Base-by-base conservation (phyloP, 1,140 invertebrate species). In the Calosoma granatense region DNA sequence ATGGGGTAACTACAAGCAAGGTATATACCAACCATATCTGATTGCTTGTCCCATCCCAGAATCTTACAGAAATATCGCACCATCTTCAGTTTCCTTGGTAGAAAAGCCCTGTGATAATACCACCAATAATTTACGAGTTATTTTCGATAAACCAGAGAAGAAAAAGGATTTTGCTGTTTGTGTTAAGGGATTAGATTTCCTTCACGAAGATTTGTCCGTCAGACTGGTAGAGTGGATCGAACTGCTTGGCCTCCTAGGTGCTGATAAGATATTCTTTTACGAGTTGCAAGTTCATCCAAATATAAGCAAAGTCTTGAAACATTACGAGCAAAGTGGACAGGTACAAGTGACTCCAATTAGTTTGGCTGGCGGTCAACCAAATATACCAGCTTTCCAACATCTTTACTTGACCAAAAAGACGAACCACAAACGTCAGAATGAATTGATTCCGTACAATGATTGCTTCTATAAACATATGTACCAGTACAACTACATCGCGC, bases 401-500 rank as follows among this genome's bases (percentile, higher is more conserved):
- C 79, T 92, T 70, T 95, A 93, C 64, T 76, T 95, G 2, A 88
- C 88, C 47, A 91, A 91, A 68, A 92, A 91, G 70, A 86, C 88
- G 1, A 94, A 89, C 65, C 84, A 94, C 71, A 97, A 97, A 69
- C 75, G 94, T 11, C 91, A 96, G 67, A 94, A 96, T 71, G 94
- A 97, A 71, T 77, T 97, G 30, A 94, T 97, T 62, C 93, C 94
- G 0, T 97, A 97, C 76, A 97, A 97, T 72, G 94, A 97, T 69
- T 97, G 94, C 67, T 77, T 97, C 2, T 97, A 97, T 74, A 87
- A 93, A 63, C 90, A 95, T 68, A 81, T 94, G 73, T 94, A 94
- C 68, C 78, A 84, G 39, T 96, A 95, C 69, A 83, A 92, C 54
- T 95, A 93, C 73, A 86, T 97, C 23, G 90, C 88, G 0, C 74